A percentile compares a stretch with the other conserved stretches of the same genome.
phyloP scores from a whole-genome alignment of 92 coral and sea anemone species.

The Palythoa heliodiscus region DNA sequence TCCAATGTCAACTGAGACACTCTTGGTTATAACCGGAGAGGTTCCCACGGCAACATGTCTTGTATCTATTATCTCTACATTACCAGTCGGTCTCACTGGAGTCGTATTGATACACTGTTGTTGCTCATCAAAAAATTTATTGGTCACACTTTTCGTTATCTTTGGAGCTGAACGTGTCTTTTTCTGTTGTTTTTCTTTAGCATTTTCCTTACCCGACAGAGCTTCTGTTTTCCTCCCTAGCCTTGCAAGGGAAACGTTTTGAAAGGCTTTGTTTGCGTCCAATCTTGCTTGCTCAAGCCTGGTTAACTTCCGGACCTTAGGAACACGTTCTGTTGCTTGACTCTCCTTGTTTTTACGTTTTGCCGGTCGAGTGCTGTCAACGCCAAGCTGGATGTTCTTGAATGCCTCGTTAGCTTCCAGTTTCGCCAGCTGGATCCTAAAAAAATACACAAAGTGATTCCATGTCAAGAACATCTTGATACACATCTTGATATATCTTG shows the following conservation, averaged over 20 bases:
- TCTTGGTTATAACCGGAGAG: not conserved
- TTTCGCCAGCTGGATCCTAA: slow-evolving; percentile 78
- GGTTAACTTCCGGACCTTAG: slow-evolving; percentile 42
- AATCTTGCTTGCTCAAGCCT: slow-evolving; percentile 65
- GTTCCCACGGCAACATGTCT: not conserved
- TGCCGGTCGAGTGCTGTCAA: slow-evolving; percentile 34
- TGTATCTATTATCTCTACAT: not conserved
- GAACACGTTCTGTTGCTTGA: slow-evolving; percentile 4
- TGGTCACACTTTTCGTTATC: slow-evolving; percentile 53
- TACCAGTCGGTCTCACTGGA: not conserved
- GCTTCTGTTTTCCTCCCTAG: not conserved
- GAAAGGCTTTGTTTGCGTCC: slow-evolving; percentile 67
- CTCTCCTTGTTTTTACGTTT: slow-evolving; percentile 39
- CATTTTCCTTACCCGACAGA: slow-evolving; percentile 21
- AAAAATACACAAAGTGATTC: not conserved
- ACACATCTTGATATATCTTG: no score
- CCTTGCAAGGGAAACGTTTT: slow-evolving; percentile 54
- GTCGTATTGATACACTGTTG: not conserved
- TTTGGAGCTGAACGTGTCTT: slow-evolving; percentile 53
- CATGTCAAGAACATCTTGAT: not conserved
- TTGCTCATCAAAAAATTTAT: slow-evolving; percentile 42
- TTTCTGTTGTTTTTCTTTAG: slow-evolving; percentile 20
- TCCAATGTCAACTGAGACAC: not conserved
- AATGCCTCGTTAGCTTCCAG: slow-evolving; percentile 71
- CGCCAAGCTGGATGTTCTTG: slow-evolving; percentile 62